Conservation (phyloP, 2,113 vertebrate genomes). For the Dasyurus viverrinus region DNA sequence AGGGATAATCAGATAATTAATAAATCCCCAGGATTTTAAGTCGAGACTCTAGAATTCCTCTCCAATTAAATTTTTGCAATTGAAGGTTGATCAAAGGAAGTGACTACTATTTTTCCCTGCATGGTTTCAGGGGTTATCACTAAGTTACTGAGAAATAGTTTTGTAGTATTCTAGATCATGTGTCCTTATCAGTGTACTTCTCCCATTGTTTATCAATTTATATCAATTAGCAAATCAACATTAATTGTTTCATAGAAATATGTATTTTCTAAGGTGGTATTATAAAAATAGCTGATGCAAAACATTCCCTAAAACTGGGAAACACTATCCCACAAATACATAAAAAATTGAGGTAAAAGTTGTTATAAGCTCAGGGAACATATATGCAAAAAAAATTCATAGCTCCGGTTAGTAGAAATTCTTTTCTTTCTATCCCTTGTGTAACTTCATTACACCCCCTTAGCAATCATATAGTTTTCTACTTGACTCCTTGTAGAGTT, state of each 20-base stretch:
- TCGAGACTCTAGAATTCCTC: background rate
- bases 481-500: background rate
- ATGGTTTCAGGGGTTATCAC: background rate
- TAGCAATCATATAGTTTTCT: background rate
- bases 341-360: background rate
- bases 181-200: background rate
- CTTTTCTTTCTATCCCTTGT: background rate
- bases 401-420: background rate
- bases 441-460: background rate
- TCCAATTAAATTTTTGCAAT: background rate
- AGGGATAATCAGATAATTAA: background rate
- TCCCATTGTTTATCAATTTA: background rate
- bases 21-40: background rate
- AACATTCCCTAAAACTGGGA: background rate
- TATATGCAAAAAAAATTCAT: background rate
- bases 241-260: background rate
- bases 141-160: background rate
- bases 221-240: background rate
- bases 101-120: background rate
- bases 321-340: background rate
- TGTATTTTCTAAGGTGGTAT: background rate
- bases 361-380: background rate
- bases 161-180: background rate
- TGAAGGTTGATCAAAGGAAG: background rate
- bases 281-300: background rate